Evolutionary conservation across 2,113 vertebrate genomes (phyloP).

Genomic region (Pollimyrus isidori): DNA sequence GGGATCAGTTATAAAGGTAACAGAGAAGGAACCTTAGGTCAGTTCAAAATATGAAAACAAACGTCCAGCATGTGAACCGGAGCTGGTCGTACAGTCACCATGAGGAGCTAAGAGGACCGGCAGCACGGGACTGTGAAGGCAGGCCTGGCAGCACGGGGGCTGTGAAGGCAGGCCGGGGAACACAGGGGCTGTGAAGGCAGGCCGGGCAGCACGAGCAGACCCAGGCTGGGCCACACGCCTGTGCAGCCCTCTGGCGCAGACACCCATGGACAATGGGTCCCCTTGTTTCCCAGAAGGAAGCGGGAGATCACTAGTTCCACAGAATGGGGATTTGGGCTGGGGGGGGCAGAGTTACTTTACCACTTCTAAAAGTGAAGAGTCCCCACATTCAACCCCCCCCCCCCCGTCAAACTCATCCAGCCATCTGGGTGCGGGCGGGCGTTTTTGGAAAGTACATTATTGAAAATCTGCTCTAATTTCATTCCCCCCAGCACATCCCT

Average conservation of each 20-base stretch:
- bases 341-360: background rate
- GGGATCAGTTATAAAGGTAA: background rate
- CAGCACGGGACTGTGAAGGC: constrained; percentile 6
- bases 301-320: constrained; percentile 3
- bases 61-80: constrained; percentile 9
- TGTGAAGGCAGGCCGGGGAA: background rate
- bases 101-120: background rate
- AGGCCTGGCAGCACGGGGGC: background rate
- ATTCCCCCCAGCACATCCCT: background rate
- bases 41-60: background rate
- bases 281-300: constrained; percentile 29
- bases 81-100: constrained; percentile 28
- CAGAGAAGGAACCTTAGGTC: background rate
- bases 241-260: constrained; percentile 12
- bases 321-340: background rate
- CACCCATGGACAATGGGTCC: constrained; percentile 27
- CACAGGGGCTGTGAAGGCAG: background rate
- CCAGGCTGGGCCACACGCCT: constrained; percentile 23
- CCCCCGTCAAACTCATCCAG: constrained; percentile 16
- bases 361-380: constrained; percentile 7
- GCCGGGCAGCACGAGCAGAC: background rate
- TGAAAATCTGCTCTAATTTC: constrained; percentile 22
- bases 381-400: too few relatives aligned
- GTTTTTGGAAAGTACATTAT: constrained; percentile 23
- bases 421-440: constrained; percentile 15